phyloP scores from a whole-genome alignment of 2,797 vertebrate genomes.

The Silurus aristotelis region DNA sequence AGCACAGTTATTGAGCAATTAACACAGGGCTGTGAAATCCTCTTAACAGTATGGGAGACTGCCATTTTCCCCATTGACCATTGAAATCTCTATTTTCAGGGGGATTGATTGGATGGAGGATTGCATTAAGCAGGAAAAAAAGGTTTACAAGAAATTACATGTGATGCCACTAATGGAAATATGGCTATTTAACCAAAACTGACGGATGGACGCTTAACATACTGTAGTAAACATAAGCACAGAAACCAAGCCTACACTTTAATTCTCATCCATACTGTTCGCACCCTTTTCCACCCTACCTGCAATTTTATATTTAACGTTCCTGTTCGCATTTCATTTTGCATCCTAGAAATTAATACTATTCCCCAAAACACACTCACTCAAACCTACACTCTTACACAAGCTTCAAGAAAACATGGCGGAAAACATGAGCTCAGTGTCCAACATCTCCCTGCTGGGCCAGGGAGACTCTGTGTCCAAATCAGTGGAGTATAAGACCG shows the following conservation, averaged over 20 bases:
- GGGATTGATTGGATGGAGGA: slow-evolving; percentile 50
- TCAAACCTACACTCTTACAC: neutral
- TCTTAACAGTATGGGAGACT: slow-evolving; percentile 48
- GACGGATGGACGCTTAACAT: slow-evolving; percentile 28
- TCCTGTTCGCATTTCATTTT: neutral
- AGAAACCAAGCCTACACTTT: slow-evolving; percentile 8
- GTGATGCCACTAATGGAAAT: slow-evolving; percentile 44
- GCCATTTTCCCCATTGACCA: slow-evolving; percentile 55
- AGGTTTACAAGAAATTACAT: slow-evolving; percentile 38
- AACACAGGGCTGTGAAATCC: slow-evolving; percentile 50
- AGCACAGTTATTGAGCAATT: slow-evolving; percentile 55
- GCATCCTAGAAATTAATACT: neutral
- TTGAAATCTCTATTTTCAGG: slow-evolving; percentile 66
- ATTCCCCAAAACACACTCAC: neutral
- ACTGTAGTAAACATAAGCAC: neutral
- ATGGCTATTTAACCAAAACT: slow-evolving; percentile 37
- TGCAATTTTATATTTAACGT: slow-evolving; percentile 1
- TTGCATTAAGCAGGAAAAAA: slow-evolving; percentile 42
- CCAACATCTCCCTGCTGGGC: slow-evolving; percentile 74
- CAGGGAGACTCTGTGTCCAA: slow-evolving; percentile 56
- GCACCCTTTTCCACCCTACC: neutral
- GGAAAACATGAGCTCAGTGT: slow-evolving; percentile 69
- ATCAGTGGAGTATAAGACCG: slow-evolving; percentile 75
- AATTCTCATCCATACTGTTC: neutral
- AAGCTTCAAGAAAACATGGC: slow-evolving; percentile 59